These are phyloP conservation scores for Chrysodeixis includens DNA, from an alignment of 2,888 invertebrate genomes.

Conservation along the genomic window DNA sequence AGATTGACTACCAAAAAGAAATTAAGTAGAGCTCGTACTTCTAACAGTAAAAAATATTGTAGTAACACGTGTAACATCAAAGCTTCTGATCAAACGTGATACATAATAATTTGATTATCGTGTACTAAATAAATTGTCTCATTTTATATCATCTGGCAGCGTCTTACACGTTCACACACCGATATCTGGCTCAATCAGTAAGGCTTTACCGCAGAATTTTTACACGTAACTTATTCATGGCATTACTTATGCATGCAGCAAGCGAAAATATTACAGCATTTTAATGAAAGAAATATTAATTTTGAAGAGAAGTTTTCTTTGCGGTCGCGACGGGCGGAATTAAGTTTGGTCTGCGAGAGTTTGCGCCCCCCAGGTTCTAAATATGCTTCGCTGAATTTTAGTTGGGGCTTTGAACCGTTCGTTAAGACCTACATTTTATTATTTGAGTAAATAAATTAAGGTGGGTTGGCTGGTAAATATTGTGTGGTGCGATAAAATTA, in stretches of 20 bases:
- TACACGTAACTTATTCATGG: slow-evolving; percentile 87
- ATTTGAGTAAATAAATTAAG: slow-evolving; percentile 58
- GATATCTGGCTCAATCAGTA: slow-evolving; percentile 70
- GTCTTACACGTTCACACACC: slow-evolving; percentile 33
- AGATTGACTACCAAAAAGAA: too few relatives aligned
- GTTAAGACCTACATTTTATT: slow-evolving; percentile 63
- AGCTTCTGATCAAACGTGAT: not conserved
- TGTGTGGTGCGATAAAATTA: slow-evolving; percentile 4
- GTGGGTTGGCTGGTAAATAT: slow-evolving; percentile 33
- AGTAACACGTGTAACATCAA: too few relatives aligned
- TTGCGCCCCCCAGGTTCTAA: slow-evolving; percentile 52
- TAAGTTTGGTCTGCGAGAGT: slow-evolving; percentile 71
- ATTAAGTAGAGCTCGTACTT: too few relatives aligned
- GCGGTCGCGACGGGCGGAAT: slow-evolving; percentile 80
- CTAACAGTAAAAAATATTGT: too few relatives aligned
- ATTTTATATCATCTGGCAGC: slow-evolving; percentile 20
- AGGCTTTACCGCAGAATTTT: slow-evolving; percentile 72
- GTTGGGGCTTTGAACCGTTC: slow-evolving; percentile 57
- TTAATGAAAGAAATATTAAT: slow-evolving; percentile 90
- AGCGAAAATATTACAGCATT: slow-evolving; percentile 89
- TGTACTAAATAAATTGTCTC: slow-evolving; percentile 11
- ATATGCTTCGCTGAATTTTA: slow-evolving; percentile 69
- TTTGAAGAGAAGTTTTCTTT: slow-evolving; percentile 88
- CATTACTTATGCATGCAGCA: slow-evolving; percentile 90
- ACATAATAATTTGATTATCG: not conserved